Evolutionary conservation across 2,113 vertebrate genomes (phyloP).

Genomic region (Anolis sagrei): DNA sequence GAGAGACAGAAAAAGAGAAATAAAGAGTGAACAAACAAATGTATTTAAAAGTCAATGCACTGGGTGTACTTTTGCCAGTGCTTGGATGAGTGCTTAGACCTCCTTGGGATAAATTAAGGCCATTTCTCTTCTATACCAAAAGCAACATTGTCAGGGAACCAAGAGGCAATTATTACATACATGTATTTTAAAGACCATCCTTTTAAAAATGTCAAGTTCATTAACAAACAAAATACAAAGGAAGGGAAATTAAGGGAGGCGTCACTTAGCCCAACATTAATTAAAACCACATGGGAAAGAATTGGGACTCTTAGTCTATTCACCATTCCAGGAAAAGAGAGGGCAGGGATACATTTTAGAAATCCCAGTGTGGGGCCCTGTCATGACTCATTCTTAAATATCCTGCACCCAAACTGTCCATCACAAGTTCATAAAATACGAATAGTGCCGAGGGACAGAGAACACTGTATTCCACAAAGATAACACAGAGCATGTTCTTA

Average conservation of each 20-base stretch:
- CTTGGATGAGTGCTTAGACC: not conserved
- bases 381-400: constrained; percentile 34
- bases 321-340: constrained; percentile 33
- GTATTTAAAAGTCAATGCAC: not conserved
- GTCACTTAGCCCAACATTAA: constrained; percentile 9
- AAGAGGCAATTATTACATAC: not conserved
- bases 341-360: constrained; percentile 39
- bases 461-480: not conserved
- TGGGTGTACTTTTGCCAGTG: not conserved
- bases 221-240: not conserved
- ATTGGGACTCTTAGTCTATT: constrained; percentile 10
- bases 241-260: constrained; percentile 30
- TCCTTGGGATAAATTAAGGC: constrained; percentile 9
- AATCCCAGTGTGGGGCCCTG: constrained; percentile 10
- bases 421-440: not conserved
- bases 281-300: constrained; percentile 36
- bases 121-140: not conserved
- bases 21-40: no score
- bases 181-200: not conserved
- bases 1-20: not conserved
- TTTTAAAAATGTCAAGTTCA: not conserved
- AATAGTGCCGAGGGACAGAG: not conserved
- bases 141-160: not conserved
- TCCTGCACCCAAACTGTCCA: not conserved
- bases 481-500: not conserved